Base-by-base conservation (phyloP, 2,888 invertebrate genomes). In the Acleris laterana region DNA sequence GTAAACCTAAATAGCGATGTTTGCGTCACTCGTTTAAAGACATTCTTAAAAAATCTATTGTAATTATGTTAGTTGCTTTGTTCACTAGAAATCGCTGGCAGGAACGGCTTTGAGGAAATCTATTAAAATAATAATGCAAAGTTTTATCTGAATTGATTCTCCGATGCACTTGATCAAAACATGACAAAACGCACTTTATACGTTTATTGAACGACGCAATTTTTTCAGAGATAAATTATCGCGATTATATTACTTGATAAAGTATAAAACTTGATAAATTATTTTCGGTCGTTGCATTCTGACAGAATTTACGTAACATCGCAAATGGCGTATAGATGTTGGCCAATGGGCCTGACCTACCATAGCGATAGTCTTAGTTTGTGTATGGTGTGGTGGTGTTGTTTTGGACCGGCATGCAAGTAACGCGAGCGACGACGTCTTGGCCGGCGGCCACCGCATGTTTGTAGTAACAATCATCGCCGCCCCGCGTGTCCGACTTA, bases 381-480 rank as follows among this genome's bases (percentile, higher is more conserved):
- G 20, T 22, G 42, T 49, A 55, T 22, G 19, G 11, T 63, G 56
- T 22, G 19, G 11, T 63, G 56, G 58, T 38, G 42, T 25, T 53
- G 63, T 46, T 55, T 57, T 57, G 51, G 44, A 20, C 49, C 38
- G 49, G 49, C n/a, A 60, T 55, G 53, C 42, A 17, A 49, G 44
- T 51, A 20, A 17, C 50, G 51, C 38, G 69, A 73, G 70, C 76
- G 76, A 75, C 72, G 68, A 75, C 72, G 68, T 76, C 73, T 84
- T 87, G 87, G 84, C 84, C 68, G 62, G 38, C 52, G 68, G 79
- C 81, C 86, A 82, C 71, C 70, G 73, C 65, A 69, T 78, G 72
- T 67, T 72, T 73, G 68, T 68, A 69, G 42, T 56, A 22, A 20
- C 55, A 44, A 19, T 44, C 38, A 53, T 20, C 52, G 51, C 28